A percentile compares a stretch with the other conserved stretches of the same genome.
These are phyloP conservation scores for Manis javanica DNA, from an alignment of 2,797 vertebrate genomes.

Conservation along the genomic window DNA sequence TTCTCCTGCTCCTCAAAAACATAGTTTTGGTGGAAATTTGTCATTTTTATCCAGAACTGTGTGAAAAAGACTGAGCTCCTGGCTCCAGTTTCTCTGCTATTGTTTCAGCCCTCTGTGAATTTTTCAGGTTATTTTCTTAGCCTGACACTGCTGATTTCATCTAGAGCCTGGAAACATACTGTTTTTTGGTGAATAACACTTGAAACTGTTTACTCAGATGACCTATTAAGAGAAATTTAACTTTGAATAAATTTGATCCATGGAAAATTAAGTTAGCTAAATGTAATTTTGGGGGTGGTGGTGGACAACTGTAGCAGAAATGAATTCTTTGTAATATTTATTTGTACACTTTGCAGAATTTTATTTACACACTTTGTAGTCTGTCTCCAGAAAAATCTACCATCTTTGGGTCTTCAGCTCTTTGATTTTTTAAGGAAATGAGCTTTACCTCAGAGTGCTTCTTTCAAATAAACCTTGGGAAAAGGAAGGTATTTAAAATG, in stretches of 20 bases:
- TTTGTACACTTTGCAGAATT: conserved; percentile 33
- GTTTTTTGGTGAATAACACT: conserved; percentile 68
- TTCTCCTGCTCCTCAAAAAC: background rate
- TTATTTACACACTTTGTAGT: conserved; percentile 52
- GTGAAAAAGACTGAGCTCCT: conserved; percentile 37
- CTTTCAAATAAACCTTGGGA: conserved; percentile 63
- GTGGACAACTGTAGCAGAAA: conserved; percentile 61
- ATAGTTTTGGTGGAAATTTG: conserved; percentile 45
- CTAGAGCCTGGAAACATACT: conserved; percentile 68
- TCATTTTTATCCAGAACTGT: conserved; percentile 31
- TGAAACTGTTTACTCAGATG: conserved; percentile 79
- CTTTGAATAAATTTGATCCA: conserved; percentile 74
- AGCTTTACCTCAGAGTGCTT: conserved; percentile 52
- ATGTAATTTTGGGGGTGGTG: conserved; percentile 63
- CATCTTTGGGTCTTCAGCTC: conserved; percentile 27
- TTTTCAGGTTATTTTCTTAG: conserved; percentile 76
- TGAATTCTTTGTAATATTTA: conserved; percentile 57
- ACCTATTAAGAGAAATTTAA: conserved; percentile 78
- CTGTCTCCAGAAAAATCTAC: conserved; percentile 39
- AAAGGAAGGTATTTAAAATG: conserved; percentile 39
- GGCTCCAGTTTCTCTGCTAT: conserved; percentile 38
- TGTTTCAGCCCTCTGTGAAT: conserved; percentile 62
- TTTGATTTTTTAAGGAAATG: conserved; percentile 68
- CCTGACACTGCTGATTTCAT: conserved; percentile 68
- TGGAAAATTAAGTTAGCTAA: conserved; percentile 74